These are phyloP conservation scores for Drymonia ruficornis DNA, from an alignment of 2,888 invertebrate species.

Conservation along the genomic window DNA sequence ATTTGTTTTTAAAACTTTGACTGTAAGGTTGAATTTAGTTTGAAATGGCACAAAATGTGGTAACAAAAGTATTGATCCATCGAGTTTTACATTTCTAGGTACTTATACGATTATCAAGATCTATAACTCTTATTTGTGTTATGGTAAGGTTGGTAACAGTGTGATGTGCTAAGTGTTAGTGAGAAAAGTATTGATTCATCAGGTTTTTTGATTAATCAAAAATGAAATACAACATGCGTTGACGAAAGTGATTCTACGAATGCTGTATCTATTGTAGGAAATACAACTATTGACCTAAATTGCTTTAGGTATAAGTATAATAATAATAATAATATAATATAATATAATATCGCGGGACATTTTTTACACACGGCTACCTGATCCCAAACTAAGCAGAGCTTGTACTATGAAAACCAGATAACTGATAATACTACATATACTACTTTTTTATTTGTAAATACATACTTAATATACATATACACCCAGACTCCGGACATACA, in stretches of 20 bases:
- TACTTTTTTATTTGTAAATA: no score
- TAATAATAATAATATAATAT: no score
- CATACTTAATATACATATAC: no score
- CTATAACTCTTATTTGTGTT: neutral
- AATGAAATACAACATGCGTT: constrained; percentile 24
- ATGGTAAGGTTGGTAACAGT: neutral
- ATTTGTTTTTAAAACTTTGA: neutral
- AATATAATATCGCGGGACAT: no score
- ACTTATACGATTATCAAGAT: neutral
- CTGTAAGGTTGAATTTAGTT: neutral
- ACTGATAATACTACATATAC: no score
- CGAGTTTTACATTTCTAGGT: neutral
- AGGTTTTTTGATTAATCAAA: constrained; percentile 31
- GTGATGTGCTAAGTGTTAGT: neutral
- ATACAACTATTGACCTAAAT: neutral
- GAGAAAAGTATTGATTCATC: constrained; percentile 16
- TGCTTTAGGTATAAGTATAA: neutral
- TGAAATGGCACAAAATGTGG: neutral
- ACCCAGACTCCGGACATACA: no score
- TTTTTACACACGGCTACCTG: no score
- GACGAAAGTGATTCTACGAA: constrained; percentile 21
- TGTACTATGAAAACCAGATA: no score
- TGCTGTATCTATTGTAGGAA: neutral
- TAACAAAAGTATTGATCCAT: constrained; percentile 4
- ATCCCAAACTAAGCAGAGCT: no score